Base-by-base conservation (phyloP, 2,797 vertebrate species). In the Amblyopsis hoosieri region DNA sequence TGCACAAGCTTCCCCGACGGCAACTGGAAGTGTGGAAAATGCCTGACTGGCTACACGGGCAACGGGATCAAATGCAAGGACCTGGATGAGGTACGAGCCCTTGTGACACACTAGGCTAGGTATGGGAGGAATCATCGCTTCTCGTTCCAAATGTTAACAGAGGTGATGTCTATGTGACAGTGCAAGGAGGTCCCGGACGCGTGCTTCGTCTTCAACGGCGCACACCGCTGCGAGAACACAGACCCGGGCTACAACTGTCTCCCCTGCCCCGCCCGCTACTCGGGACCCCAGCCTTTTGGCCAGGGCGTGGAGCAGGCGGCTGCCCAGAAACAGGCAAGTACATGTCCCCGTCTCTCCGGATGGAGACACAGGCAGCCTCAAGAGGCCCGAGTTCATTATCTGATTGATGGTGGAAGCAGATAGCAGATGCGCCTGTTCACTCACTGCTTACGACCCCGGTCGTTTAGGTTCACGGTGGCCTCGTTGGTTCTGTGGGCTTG, bases 231-330 rank as follows among this genome's bases (percentile, higher is more conserved):
- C 86, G 91, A 97, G 89, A 99, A 99, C 82, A 97, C 96, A 3
- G 93, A 94, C 14, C 97, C 97, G 2, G 98, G 98, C 19, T 99
- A 99, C 90, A 97, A 99, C 88, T 99, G 97, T 76, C 90, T 95
- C 64, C 96, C 97, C 56, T 99, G 98, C 74, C 98, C 98, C 4
- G 86, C 94, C 0, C 96, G 96, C 59, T 99, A 92, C 89, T 92
- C 93, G 0, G 98, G 98, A 71, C 77, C 92, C 0, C 98, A 98
- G 84, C 97, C 97, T 0, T 99, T 94, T 14, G 97, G 98, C 60
- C 92, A 48, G 74, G 94, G 96, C 0, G 80, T 98, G 23, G 96
- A 96, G 67, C 91, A 98, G 12, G 97, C 98, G 45, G 85, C 88
- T 42, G 91, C 91, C 59, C 95, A 95, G 69, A 99, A 98, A 84